phyloP scores from a whole-genome alignment of 2,888 invertebrate genomes.

The Platycheirus albimanus region DNA sequence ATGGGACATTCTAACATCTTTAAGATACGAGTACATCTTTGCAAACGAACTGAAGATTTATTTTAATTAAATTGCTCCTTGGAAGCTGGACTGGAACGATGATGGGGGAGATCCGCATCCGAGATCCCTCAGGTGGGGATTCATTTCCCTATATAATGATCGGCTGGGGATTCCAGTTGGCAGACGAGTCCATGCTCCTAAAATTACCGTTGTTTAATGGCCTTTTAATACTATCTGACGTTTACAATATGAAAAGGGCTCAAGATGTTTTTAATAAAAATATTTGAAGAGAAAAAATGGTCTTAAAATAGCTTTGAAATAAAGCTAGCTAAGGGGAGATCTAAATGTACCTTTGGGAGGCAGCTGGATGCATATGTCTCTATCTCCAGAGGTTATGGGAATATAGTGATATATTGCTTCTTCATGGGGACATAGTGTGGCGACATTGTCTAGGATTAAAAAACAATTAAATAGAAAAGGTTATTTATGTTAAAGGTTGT shows the following conservation, averaged over 20 bases:
- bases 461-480: constrained; percentile 36
- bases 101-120: constrained; percentile 9
- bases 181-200: constrained; percentile 37
- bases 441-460: constrained; percentile 56
- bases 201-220: constrained; percentile 67
- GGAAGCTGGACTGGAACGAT: too few relatives aligned
- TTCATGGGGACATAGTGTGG: constrained; percentile 14
- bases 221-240: constrained; percentile 69
- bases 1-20: neutral
- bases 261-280: constrained; percentile 73
- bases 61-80: constrained; percentile 64
- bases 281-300: constrained; percentile 16
- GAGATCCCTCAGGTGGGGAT: constrained; percentile 59
- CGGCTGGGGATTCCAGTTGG: constrained; percentile 45
- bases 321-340: neutral
- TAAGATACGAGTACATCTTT: too few relatives aligned
- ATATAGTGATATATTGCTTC: constrained; percentile 35
- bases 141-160: neutral
- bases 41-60: constrained; percentile 37
- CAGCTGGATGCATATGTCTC: constrained; percentile 24
- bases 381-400: neutral
- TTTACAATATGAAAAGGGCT: constrained; percentile 59
- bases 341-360: too few relatives aligned
- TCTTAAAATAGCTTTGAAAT: constrained; percentile 14
- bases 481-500: neutral